phyloP scores from a whole-genome alignment of 2,113 vertebrate genomes.

The Vireo altiloquus region DNA sequence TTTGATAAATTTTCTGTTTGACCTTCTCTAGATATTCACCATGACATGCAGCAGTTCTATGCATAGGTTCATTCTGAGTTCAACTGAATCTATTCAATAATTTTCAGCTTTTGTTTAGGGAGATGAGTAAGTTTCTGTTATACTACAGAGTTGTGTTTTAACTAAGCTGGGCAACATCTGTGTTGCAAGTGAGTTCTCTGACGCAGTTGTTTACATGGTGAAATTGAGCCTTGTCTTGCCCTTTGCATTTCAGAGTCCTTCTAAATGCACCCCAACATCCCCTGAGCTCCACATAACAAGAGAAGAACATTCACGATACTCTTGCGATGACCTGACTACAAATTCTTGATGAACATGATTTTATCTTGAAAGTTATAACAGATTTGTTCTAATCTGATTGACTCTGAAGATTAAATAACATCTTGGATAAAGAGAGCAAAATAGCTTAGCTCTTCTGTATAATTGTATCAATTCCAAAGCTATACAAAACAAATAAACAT shows the following conservation, averaged over 20 bases:
- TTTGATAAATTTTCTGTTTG: neutral
- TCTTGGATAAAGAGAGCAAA: slow-evolving; percentile 26
- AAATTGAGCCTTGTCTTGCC: neutral
- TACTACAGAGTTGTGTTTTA: neutral
- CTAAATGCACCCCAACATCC: neutral
- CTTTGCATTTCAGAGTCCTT: neutral
- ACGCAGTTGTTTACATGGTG: neutral
- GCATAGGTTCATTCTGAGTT: neutral
- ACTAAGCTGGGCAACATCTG: neutral
- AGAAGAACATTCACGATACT: neutral
- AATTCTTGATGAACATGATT: neutral
- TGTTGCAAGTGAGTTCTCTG: neutral
- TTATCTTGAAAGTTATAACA: neutral
- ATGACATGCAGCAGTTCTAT: neutral
- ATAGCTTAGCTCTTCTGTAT: slow-evolving; percentile 16
- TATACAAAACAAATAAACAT: slow-evolving; percentile 44
- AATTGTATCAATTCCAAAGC: slow-evolving; percentile 51
- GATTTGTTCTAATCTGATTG: slow-evolving; percentile 5
- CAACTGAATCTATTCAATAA: neutral
- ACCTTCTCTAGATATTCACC: neutral
- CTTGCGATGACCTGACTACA: neutral
- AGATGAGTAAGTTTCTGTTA: neutral
- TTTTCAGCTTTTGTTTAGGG: neutral
- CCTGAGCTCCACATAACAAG: neutral
- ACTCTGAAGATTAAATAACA: slow-evolving; percentile 44